phyloP scores from a whole-genome alignment of 2,888 invertebrate genomes.

The Ganaspis brasiliensis region DNA sequence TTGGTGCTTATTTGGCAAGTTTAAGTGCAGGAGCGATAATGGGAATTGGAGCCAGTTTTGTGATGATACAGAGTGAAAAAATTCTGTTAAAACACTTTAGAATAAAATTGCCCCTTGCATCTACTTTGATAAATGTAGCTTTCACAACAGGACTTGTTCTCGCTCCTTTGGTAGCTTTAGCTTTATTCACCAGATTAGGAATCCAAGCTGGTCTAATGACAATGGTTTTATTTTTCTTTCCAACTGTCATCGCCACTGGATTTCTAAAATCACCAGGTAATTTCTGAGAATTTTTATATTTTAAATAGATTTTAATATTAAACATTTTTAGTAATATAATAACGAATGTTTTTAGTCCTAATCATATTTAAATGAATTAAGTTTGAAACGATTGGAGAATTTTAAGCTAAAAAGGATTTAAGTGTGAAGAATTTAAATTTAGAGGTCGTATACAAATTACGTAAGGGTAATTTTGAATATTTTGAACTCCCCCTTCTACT shows the following conservation, averaged over 20 bases:
- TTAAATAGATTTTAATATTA: too few species aligned
- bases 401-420: too few species aligned
- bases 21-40: slow-evolving; percentile 75
- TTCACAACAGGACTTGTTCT: slow-evolving; percentile 67
- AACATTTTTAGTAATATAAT: too few species aligned
- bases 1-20: slow-evolving; percentile 73
- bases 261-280: slow-evolving; percentile 61
- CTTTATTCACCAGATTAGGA: slow-evolving; percentile 62
- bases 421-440: too few species aligned
- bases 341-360: too few species aligned
- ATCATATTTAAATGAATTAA: too few species aligned
- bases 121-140: slow-evolving; percentile 68
- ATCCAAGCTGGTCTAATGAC: slow-evolving; percentile 67
- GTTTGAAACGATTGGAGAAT: too few species aligned
- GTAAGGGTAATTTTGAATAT: too few species aligned
- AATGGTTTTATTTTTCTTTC: slow-evolving; percentile 69
- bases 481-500: too few species aligned
- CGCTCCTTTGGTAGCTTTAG: slow-evolving; percentile 66
- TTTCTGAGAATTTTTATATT: neutral
- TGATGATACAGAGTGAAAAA: slow-evolving; percentile 69
- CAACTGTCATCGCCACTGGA: slow-evolving; percentile 68
- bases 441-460: too few species aligned
- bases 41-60: slow-evolving; percentile 75
- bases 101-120: slow-evolving; percentile 64
- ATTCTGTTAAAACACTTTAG: slow-evolving; percentile 70